A percentile compares a stretch with the other conserved stretches of the same genome.
phyloP scores from a whole-genome alignment of 2,888 invertebrate species.

The Gari tellinella region DNA sequence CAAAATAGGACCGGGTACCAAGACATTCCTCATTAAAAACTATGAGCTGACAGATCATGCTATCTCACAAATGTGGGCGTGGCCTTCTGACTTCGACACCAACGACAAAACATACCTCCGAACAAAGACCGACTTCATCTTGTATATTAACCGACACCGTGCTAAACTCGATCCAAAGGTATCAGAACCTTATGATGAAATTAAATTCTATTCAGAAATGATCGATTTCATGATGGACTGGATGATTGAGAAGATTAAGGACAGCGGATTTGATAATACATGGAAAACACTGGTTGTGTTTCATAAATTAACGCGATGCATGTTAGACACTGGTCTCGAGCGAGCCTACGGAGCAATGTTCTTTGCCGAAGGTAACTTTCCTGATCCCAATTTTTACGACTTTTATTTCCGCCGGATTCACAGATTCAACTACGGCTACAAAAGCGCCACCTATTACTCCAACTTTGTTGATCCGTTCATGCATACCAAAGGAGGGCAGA shows the following conservation, averaged over 20 bases:
- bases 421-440: slow-evolving; percentile 91
- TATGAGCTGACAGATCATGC: slow-evolving; percentile 68
- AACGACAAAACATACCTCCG: slow-evolving; percentile 13
- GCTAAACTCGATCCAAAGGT: slow-evolving; percentile 16
- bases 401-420: slow-evolving; percentile 92
- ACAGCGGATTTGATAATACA: slow-evolving; percentile 66
- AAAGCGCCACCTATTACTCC: slow-evolving; percentile 92
- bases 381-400: slow-evolving; percentile 89
- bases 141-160: slow-evolving; percentile 28
- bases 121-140: slow-evolving; percentile 9
- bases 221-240: slow-evolving; percentile 70
- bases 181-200: slow-evolving; percentile 15
- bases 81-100: slow-evolving; percentile 54
- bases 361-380: slow-evolving; percentile 90
- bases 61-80: slow-evolving; percentile 64
- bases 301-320: slow-evolving; percentile 93
- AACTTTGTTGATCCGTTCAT: slow-evolving; percentile 87
- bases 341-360: slow-evolving; percentile 94
- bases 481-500: slow-evolving; percentile 8
- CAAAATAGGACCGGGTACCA: slow-evolving; percentile 67
- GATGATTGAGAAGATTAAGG: slow-evolving; percentile 69
- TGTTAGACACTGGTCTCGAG: slow-evolving; percentile 94
- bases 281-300: slow-evolving; percentile 89
- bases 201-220: slow-evolving; percentile 66
- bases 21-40: slow-evolving; percentile 65